These are phyloP conservation scores for Agriotes lineatus DNA, from an alignment of 2,888 invertebrate species.

Conservation along the genomic window DNA sequence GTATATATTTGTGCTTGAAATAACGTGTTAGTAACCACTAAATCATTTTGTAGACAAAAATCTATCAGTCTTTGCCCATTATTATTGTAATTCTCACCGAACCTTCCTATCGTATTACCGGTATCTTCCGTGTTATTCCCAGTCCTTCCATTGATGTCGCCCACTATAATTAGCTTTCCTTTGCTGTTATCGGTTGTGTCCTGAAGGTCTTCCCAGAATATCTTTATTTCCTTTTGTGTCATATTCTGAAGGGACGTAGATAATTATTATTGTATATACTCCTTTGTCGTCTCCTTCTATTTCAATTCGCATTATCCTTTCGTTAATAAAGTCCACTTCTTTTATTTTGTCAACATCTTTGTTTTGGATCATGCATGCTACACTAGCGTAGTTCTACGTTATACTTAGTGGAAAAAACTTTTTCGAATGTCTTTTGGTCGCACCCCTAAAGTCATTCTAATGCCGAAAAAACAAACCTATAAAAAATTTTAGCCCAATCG, in stretches of 20 bases:
- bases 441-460: no score
- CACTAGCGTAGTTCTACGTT: no score
- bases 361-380: no score
- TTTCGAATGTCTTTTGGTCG: no score
- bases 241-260: neutral
- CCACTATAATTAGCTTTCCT: constrained; percentile 26
- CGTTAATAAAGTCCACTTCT: neutral
- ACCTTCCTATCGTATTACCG: neutral
- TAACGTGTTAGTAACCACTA: neutral
- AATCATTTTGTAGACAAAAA: neutral
- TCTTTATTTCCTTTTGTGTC: constrained; percentile 9
- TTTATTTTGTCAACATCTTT: no score
- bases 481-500: no score
- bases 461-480: no score
- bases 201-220: constrained; percentile 10
- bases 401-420: no score
- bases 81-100: neutral
- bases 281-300: neutral
- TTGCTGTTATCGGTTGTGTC: neutral
- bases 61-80: neutral
- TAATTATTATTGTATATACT: constrained; percentile 4
- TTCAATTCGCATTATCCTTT: neutral
- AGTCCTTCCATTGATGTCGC: constrained; percentile 11
- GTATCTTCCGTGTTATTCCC: neutral
- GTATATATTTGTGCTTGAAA: no score